These are phyloP conservation scores for Toxotes chatareus DNA, from an alignment of 2,113 vertebrate species.

Conservation along the genomic window DNA sequence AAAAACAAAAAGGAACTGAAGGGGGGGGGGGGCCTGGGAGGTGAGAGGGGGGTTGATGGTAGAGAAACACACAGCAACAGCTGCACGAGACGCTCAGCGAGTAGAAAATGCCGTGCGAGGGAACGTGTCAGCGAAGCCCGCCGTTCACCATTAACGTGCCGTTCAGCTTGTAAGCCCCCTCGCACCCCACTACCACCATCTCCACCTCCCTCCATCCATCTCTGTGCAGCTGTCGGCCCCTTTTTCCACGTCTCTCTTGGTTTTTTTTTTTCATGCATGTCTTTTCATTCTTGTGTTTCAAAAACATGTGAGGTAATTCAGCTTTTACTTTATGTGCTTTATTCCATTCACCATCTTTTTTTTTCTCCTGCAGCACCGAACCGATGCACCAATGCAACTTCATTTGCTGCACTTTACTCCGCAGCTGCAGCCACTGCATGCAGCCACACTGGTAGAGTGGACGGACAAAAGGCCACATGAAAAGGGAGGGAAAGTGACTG, in stretches of 20 bases:
- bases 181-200: slow-evolving; percentile 14
- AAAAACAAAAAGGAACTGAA: slow-evolving; percentile 27
- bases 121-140: slow-evolving; percentile 76
- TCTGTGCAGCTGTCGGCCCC: slow-evolving; percentile 81
- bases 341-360: background rate
- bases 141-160: slow-evolving; percentile 80
- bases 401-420: slow-evolving; percentile 9
- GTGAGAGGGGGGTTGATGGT: background rate
- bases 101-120: slow-evolving; percentile 71
- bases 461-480: slow-evolving; percentile 3
- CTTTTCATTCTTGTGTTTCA: slow-evolving; percentile 73
- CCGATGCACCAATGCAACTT: slow-evolving; percentile 2
- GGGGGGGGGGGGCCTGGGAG: background rate
- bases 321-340: slow-evolving; percentile 33
- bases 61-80: slow-evolving; percentile 77
- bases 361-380: background rate
- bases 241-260: slow-evolving; percentile 19
- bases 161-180: slow-evolving; percentile 70
- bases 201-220: background rate
- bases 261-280: slow-evolving; percentile 29
- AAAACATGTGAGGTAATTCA: slow-evolving; percentile 69
- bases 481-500: slow-evolving; percentile 13
- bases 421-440: slow-evolving; percentile 27
- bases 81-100: slow-evolving; percentile 73
- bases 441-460: background rate